Conservation (phyloP, 2,113 vertebrate genomes). For the Pelvicachromis taeniatus region DNA sequence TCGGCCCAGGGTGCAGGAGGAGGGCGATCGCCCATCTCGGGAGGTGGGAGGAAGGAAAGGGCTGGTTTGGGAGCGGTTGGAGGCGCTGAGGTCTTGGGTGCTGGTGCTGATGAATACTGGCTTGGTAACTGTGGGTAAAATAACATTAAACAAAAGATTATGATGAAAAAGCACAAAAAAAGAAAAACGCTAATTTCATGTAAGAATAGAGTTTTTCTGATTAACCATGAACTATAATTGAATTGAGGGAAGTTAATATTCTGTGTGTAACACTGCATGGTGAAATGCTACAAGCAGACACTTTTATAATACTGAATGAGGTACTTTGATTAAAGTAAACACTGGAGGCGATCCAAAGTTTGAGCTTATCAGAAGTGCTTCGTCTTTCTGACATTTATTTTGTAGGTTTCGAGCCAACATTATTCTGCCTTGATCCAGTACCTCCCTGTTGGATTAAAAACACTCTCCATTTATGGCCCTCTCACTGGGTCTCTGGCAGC, state of each 20-base stretch:
- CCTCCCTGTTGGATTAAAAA: slow-evolving; percentile 52
- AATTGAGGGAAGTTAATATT: background rate
- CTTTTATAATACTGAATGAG: slow-evolving; percentile 13
- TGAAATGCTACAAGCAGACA: background rate
- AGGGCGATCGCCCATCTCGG: slow-evolving; percentile 74
- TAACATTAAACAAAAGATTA: background rate
- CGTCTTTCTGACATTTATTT: slow-evolving; percentile 54
- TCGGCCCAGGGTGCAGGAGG: slow-evolving; percentile 78
- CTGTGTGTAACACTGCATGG: background rate
- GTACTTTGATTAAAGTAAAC: slow-evolving; percentile 40
- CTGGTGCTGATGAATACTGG: slow-evolving; percentile 61
- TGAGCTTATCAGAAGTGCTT: slow-evolving; percentile 43
- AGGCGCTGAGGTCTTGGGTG: slow-evolving; percentile 63
- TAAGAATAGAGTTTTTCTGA: background rate
- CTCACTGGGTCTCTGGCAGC: slow-evolving; percentile 46
- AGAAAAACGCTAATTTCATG: background rate
- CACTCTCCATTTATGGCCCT: slow-evolving; percentile 68
- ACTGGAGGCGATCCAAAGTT: slow-evolving; percentile 6
- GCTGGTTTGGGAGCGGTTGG: slow-evolving; percentile 76
- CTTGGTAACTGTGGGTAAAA: slow-evolving; percentile 57
- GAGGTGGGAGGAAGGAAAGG: slow-evolving; percentile 76
- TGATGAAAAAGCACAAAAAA: background rate
- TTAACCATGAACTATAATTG: background rate
- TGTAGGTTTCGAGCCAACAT: slow-evolving; percentile 34
- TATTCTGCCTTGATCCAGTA: slow-evolving; percentile 43